Base-by-base conservation (phyloP, 2,113 vertebrate species). In the Heterochromis multidens region DNA sequence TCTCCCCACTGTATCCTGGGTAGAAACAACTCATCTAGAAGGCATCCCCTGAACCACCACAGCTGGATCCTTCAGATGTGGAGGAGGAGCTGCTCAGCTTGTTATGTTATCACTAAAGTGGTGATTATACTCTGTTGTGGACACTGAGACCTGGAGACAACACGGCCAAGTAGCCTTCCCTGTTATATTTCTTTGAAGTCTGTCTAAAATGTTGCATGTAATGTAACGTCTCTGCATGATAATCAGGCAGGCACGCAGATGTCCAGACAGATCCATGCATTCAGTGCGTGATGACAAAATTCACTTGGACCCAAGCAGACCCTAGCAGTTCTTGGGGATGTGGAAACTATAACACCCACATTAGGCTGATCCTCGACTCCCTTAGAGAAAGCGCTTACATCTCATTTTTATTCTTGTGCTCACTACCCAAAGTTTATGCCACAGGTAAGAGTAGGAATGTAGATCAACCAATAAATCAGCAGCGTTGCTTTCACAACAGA, bases 51-150 rank as follows among this genome's bases (percentile, higher is more conserved):
- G 35, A 37, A 37, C 35, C 35, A 37, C 10, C 61, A 63, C 11
- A 0, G 35, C 31, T 35, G 31, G 61, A 63, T 35, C 19, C 61
- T 35, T 63, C 61, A 19, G n/a, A 1, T 63, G n/a, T 63, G 33
- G 61, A 37, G 33, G 35, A 63, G 19, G 37, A 63, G 61, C 11
- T 63, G 11, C 33, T 63, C 61, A 7, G 21, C 19, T 63, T 63
- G 61, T 37, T 37, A 63, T 63, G n/a, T 63, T 63, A 63, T 63
- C 17, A 37, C 61, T 13, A 37, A 63, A 37, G 33, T 63, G 61
- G 61, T n/a, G 61, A 37, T 35, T 21, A 63, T 63, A n/a, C 61
- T 37, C 61, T 63, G 31, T 43, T 4, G 40, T 43, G 40, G 11
- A 13, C 40, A 13, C 40, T 43, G 11, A 43, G 40, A 13, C 3